Base-by-base conservation (phyloP, 2,888 invertebrate genomes). In the Phania funesta region DNA sequence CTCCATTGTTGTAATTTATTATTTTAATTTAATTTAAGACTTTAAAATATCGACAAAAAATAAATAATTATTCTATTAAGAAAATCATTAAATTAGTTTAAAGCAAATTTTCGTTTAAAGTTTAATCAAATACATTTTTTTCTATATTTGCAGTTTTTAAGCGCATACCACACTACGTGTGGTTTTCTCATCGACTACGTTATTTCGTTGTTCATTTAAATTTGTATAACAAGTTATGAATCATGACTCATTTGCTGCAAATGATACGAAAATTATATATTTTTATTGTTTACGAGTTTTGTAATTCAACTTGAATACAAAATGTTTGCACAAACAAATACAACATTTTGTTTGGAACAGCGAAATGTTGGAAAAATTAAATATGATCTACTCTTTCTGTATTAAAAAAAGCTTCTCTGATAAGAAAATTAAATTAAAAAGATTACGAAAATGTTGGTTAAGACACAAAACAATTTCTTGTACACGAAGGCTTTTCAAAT, bases 211-310 rank as follows among this genome's bases (percentile, higher is more conserved):
- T 20, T 20, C 58, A 60, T 71, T 74, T 52, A 46, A 56, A 65
- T 46, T 65, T 75, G 20, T 67, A 48, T 48, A 75, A 67, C 48
- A 75, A 58, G 48, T 67, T 65, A 50, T 67, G 48, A 77, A 46
- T 54, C 77, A 77, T 70, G 62, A 77, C 22, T 64, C 62, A 77
- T 70, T 77, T 62, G 67, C 60, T 76, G 70, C 70, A 77, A 77
- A 54, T 77, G 46, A 26, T 62, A 16, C 13, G 13, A 6, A 44
- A 68, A 20, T 9, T 50, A 24, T 32, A 26, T 56, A 11, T 44
- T 46, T 46, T 60, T 29, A 5, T 54, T n/a, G n/a, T 44, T 16
- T 56, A 16, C 16, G 16, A 48, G 32, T 35, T 38, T 50, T 50
- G 58, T 20, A 46, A 56, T 54, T 64, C 32, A 58, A 67, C 75